Evolutionary conservation across 2,888 invertebrate species (phyloP), one percentile per base, ranked within the genome.

Genomic region (Morinoia aosen): DNA sequence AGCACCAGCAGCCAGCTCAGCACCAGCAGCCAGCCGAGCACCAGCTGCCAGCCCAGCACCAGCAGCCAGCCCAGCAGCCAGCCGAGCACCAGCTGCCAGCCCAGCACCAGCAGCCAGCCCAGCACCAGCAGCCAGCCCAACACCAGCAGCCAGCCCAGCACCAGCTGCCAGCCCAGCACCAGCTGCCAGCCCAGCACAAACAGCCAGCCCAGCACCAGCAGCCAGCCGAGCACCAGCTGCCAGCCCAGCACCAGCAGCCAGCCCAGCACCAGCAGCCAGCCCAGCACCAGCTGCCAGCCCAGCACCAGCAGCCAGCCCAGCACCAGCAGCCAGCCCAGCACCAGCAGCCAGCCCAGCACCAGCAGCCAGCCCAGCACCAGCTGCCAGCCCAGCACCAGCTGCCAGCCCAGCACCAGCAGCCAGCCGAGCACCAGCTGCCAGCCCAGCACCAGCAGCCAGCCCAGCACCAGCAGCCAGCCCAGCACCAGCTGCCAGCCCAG

Each of bases 91-190:
- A 76, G 76, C 76, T 76, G 76, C 76, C 19, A 33, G 76, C 48
- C 48, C 48, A 48, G 48, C 48, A 4, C 48, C 48, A 48, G 48
- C 48, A 2, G 5, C 48, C 48, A 48, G 1, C n/a, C n/a, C n/a
- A n/a, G n/a, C n/a, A n/a, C 40, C 90, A 39, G 90, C 90, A 11
- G 48, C 90, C 39, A 7, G 40, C 40, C 90, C 40, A 76, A 7
- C 76, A 76, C 76, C 76, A 76, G 76, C 76, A 14, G 76, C 76
- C 19, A 33, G 76, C 48, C 76, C 40, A 90, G 14, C 39, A 90
- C 90, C 40, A 90, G 90, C 90, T 90, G 90, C 90, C 90, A 39
- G 90, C 19, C 39, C 16, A 90, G 90, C 40, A 90, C 90, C 90
- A 90, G 90, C 90, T 90, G 90, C 48, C 12, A 16, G 40, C 90